Conservation (phyloP, 2,888 invertebrate genomes). For the Agrenia bidenticulata region DNA sequence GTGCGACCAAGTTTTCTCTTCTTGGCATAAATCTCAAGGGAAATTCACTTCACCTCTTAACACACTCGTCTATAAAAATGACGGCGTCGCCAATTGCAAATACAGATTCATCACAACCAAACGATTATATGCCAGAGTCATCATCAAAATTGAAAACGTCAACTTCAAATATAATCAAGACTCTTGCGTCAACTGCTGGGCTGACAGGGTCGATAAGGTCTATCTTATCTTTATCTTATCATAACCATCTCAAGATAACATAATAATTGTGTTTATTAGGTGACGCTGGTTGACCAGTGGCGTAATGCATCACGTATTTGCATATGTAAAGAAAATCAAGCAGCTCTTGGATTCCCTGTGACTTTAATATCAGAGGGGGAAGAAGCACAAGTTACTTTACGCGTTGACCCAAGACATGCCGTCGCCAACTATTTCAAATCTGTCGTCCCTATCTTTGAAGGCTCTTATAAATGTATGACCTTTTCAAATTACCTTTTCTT, state of each 20-base stretch:
- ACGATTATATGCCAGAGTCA: slow-evolving; percentile 76
- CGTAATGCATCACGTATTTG: slow-evolving; percentile 58
- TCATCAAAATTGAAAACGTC: slow-evolving; percentile 74
- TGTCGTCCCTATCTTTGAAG: slow-evolving; percentile 78
- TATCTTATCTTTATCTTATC: too few relatives aligned
- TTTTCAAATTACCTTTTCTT: too few relatives aligned
- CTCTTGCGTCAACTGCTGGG: slow-evolving; percentile 80
- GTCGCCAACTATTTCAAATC: slow-evolving; percentile 86
- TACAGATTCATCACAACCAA: slow-evolving; percentile 83
- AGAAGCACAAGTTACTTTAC: slow-evolving; percentile 75
- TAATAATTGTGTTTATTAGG: slow-evolving; percentile 18
- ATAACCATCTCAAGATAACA: too few relatives aligned
- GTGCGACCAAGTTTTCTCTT: slow-evolving; percentile 84
- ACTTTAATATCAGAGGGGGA: slow-evolving; percentile 75
- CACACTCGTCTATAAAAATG: slow-evolving; percentile 80
- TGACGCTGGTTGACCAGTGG: slow-evolving; percentile 17
- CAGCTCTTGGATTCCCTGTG: slow-evolving; percentile 50
- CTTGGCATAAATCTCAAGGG: slow-evolving; percentile 74
- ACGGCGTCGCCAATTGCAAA: slow-evolving; percentile 71
- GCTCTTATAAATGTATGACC: slow-evolving; percentile 82
- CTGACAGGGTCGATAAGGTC: slow-evolving; percentile 80
- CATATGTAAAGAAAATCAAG: slow-evolving; percentile 63
- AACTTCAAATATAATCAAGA: slow-evolving; percentile 80
- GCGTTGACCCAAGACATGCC: slow-evolving; percentile 75
- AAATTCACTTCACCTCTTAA: slow-evolving; percentile 79